phyloP scores from a whole-genome alignment of 2,113 vertebrate species.

The Baryphthengus martii region DNA sequence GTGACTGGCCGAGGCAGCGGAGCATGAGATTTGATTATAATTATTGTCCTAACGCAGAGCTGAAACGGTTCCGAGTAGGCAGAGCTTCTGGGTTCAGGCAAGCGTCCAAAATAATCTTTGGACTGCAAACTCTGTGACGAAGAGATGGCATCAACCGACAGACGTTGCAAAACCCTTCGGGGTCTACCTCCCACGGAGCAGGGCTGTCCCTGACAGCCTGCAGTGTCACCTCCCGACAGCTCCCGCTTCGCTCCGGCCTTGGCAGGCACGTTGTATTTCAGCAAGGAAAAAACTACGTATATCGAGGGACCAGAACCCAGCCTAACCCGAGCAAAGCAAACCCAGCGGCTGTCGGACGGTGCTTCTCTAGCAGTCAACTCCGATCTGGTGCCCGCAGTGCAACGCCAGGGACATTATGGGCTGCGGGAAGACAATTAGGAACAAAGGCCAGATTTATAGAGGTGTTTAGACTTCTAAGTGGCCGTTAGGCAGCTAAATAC shows the following conservation, averaged over 20 bases:
- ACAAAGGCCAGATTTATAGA: not conserved
- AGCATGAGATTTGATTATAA: slow-evolving; percentile 57
- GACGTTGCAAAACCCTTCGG: not conserved
- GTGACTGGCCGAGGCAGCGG: slow-evolving; percentile 18
- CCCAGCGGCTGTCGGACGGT: not conserved
- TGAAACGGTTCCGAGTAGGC: slow-evolving; percentile 17
- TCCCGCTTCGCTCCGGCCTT: not conserved
- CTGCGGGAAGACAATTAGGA: not conserved
- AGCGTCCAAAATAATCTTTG: slow-evolving; percentile 58
- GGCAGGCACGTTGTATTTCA: not conserved
- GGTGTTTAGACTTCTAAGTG: not conserved
- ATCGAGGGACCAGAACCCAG: not conserved
- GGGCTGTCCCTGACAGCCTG: not conserved
- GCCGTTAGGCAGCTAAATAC: not conserved
- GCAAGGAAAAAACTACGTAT: not conserved
- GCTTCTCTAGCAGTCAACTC: not conserved
- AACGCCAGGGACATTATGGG: not conserved
- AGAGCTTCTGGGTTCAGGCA: slow-evolving; percentile 60
- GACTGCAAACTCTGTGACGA: slow-evolving; percentile 15
- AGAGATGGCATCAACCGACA: slow-evolving; percentile 3
- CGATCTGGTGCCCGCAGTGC: not conserved
- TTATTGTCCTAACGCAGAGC: slow-evolving; percentile 42
- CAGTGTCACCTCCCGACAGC: not conserved
- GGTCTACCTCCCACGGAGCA: not conserved
- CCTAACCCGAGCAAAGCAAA: not conserved